phyloP scores from a whole-genome alignment of 1,140 invertebrate species.

The Notospermus geniculatus region DNA sequence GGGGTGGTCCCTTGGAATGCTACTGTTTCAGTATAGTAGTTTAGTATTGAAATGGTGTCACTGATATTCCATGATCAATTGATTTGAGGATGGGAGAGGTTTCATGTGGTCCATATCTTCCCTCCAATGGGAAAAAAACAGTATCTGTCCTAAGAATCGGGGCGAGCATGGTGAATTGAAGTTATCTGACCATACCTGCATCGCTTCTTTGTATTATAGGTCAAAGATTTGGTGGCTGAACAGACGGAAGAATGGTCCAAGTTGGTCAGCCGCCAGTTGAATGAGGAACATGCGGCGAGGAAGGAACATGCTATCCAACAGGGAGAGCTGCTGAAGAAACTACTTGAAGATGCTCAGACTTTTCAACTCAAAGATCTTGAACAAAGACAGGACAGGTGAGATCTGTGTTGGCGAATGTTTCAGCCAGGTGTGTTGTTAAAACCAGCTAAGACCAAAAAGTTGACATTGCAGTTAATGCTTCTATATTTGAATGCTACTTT shows the following conservation, averaged over 20 bases:
- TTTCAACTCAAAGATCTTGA: slow-evolving; percentile 88
- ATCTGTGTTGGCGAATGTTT: background rate
- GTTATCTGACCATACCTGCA: background rate
- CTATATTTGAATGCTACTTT: too few species aligned
- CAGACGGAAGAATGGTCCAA: slow-evolving; percentile 94
- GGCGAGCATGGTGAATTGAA: background rate
- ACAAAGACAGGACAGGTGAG: slow-evolving; percentile 80
- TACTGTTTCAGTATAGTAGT: too few species aligned
- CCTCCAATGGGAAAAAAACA: too few species aligned
- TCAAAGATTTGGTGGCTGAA: slow-evolving; percentile 45
- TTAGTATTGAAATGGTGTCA: too few species aligned
- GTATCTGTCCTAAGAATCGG: too few species aligned
- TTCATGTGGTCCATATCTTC: too few species aligned
- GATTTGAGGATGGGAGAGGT: too few species aligned
- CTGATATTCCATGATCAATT: too few species aligned
- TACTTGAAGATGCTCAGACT: slow-evolving; percentile 81
- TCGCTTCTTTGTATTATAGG: slow-evolving; percentile 17
- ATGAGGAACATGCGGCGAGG: slow-evolving; percentile 85
- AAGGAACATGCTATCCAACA: slow-evolving; percentile 82
- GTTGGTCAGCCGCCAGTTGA: slow-evolving; percentile 82
- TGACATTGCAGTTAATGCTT: background rate
- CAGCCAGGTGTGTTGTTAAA: background rate
- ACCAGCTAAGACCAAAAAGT: background rate
- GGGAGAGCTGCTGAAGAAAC: slow-evolving; percentile 76
- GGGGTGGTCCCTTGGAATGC: too few species aligned